Evolutionary conservation across 2,797 vertebrate species (phyloP).

Genomic region (Sebastes trivittatus): DNA sequence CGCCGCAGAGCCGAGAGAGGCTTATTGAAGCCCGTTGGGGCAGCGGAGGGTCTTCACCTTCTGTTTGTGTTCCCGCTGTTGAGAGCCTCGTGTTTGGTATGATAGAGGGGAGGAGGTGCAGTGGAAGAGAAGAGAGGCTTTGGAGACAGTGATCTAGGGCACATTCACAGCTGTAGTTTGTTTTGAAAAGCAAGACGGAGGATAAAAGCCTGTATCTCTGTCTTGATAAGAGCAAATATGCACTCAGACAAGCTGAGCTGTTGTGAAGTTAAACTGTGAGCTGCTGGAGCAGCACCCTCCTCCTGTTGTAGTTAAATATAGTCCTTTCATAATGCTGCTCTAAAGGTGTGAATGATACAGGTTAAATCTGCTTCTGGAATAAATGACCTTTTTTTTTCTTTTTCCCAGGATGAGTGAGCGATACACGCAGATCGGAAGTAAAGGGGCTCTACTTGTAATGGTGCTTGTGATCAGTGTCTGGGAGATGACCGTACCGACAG

Average conservation of each 20-base stretch:
- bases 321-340: not conserved
- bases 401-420: conserved; percentile 93
- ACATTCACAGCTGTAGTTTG: conserved; percentile 46
- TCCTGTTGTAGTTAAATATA: not conserved
- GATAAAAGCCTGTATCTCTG: conserved; percentile 19
- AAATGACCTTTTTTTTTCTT: conserved; percentile 41
- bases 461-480: conserved; percentile 90
- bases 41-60: conserved; percentile 44
- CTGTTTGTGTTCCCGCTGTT: conserved; percentile 11
- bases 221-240: conserved; percentile 31
- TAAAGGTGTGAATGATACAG: not conserved
- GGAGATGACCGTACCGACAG: conserved; percentile 87
- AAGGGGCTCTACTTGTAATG: conserved; percentile 91
- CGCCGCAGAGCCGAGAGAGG: conserved; percentile 22
- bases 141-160: conserved; percentile 27
- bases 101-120: not conserved
- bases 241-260: conserved; percentile 1
- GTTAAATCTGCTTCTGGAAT: not conserved
- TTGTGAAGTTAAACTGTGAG: not conserved
- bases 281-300: not conserved
- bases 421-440: conserved; percentile 88
- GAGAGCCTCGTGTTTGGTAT: not conserved
- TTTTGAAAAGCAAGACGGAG: conserved; percentile 33
- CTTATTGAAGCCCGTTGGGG: conserved; percentile 21
- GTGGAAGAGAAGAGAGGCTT: not conserved